Percentiles rank a stretch among this genome's conserved stretches.
These are phyloP conservation scores for Porites divaricata DNA, from an alignment of 92 coral and sea anemone species.

Conservation along the genomic window DNA sequence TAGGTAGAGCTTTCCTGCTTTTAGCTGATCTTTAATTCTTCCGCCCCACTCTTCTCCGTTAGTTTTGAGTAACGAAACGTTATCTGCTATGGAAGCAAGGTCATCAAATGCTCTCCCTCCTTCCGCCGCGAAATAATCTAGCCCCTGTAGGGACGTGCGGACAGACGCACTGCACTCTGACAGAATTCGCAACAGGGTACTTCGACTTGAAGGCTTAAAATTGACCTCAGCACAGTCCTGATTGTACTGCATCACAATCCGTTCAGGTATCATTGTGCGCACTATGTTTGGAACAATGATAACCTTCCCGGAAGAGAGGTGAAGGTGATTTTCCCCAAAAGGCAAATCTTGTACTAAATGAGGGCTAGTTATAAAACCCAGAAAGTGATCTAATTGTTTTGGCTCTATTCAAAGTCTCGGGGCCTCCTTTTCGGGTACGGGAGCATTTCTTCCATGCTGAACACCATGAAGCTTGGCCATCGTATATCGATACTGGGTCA, in stretches of 20 bases:
- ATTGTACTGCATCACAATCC: slow-evolving; percentile 42
- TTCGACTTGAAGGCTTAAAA: slow-evolving; percentile 37
- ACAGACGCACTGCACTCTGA: slow-evolving; percentile 51
- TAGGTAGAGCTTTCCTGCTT: slow-evolving; percentile 43
- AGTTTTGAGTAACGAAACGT: slow-evolving; percentile 12
- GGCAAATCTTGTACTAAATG: slow-evolving; percentile 43
- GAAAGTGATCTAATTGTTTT: slow-evolving; percentile 48
- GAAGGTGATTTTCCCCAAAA: slow-evolving; percentile 25
- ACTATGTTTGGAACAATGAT: slow-evolving; percentile 44
- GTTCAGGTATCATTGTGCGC: slow-evolving; percentile 42
- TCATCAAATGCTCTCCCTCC: slow-evolving; percentile 52
- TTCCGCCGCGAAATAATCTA: slow-evolving; percentile 24
- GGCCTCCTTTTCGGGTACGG: not conserved
- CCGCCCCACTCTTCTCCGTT: slow-evolving; percentile 29
- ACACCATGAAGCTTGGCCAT: slow-evolving; percentile 18
- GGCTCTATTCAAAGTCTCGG: slow-evolving; percentile 29
- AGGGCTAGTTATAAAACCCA: slow-evolving; percentile 49
- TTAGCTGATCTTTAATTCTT: slow-evolving; percentile 1
- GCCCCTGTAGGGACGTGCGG: slow-evolving; percentile 49
- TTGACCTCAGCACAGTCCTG: slow-evolving; percentile 43
- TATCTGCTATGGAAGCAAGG: slow-evolving; percentile 28
- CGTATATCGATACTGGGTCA: slow-evolving; percentile 18
- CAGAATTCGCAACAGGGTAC: slow-evolving; percentile 39
- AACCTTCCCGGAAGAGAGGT: slow-evolving; percentile 22
- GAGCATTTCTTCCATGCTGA: slow-evolving; percentile 39